Evolutionary conservation across 1,140 invertebrate species (phyloP), one percentile per base, ranked within the genome.

Genomic region (Drosophila kikkawai): DNA sequence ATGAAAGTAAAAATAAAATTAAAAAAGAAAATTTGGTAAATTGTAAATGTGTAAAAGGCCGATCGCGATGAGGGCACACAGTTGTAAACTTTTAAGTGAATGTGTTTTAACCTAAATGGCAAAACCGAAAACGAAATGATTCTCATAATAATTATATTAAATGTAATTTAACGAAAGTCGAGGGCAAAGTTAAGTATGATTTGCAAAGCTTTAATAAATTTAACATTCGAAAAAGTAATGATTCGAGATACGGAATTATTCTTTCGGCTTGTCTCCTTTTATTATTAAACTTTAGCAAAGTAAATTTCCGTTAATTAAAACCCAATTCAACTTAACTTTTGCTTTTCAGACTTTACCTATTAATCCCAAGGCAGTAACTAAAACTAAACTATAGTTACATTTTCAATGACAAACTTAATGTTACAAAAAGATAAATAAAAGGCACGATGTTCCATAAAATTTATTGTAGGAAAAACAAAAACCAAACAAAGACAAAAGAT

Each of bases 381-480:
- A 65, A 65, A 32, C 45, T 55, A 59, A 79, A 82, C 61, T 60
- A 61, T 56, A 71, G 73, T 84, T 84, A 70, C 61, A 76, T 83
- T 88, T 83, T 69, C 80, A 86, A 87, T 61, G 60, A 57, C 60
- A 77, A 73, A 73, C 44, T 39, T 77, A 77, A 88, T 80, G 58
- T 80, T 80, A 75, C 66, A 67, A 74, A 80, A 65, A 45, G 15
- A 59, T 55, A 74, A 74, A 74, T 73, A 57, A 81, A 82, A 68
- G 84, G 84, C 84, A 87, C 84, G 80, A 84, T 88, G 84, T 87
- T 87, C 84, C 84, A 87, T 42, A 78, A 67, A 77, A 80, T 66
- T 80, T 65, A 90, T 90, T 78, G 85, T 87, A 87, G 84, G 77
- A 67, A 48, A 48, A 22, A 22, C 13, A 48, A 48, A 68, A 67